Conservation (phyloP, 2,797 vertebrate genomes). For the Sebastes iracundus region DNA sequence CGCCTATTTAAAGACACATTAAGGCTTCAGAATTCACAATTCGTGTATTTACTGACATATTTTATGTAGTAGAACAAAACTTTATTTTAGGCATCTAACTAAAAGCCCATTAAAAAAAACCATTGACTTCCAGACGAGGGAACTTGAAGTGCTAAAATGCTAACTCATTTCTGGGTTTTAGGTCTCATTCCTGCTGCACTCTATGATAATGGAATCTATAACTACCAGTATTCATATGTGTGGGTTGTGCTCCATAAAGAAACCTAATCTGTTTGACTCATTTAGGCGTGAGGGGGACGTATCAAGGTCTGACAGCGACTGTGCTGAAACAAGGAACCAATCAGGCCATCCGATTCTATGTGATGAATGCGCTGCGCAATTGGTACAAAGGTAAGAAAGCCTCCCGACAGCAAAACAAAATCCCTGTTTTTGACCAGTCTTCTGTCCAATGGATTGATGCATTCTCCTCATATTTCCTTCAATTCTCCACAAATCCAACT, state of each 20-base stretch:
- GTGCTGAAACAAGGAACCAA: conserved; percentile 87
- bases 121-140: too few species aligned
- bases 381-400: conserved; percentile 86
- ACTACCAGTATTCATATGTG: background rate
- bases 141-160: too few species aligned
- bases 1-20: too few species aligned
- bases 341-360: conserved; percentile 88
- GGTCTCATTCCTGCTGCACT: too few species aligned
- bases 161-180: too few species aligned
- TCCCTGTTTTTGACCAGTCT: background rate
- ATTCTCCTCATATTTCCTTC: background rate
- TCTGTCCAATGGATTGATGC: background rate
- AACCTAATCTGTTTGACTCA: background rate
- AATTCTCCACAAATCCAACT: background rate
- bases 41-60: too few species aligned
- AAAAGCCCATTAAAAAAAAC: too few species aligned
- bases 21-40: too few species aligned
- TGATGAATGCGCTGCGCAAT: conserved; percentile 86
- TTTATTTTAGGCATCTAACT: too few species aligned
- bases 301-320: conserved; percentile 87
- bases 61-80: too few species aligned
- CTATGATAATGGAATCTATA: background rate
- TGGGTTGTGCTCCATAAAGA: background rate
- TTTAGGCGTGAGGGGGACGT: conserved; percentile 85
- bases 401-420: background rate